Percentiles rank a stretch among this genome's conserved stretches.
Conservation (phyloP, 2,113 vertebrate species). For the Crotalus viridis region DNA sequence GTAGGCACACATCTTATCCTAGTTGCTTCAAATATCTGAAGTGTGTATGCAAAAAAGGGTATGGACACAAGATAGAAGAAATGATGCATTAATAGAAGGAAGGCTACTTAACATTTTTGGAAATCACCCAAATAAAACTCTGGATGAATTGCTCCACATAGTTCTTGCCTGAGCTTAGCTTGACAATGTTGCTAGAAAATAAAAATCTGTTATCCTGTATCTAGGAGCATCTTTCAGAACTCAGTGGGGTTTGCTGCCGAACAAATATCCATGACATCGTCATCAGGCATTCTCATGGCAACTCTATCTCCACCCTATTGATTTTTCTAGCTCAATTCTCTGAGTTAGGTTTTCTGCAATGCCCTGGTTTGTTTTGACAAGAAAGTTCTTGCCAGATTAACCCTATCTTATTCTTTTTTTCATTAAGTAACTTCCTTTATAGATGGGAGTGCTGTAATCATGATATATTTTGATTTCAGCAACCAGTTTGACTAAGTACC, state of each 20-base stretch:
- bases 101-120: background rate
- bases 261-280: background rate
- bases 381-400: background rate
- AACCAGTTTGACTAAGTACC: background rate
- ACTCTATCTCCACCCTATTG: no score
- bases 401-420: background rate
- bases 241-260: background rate
- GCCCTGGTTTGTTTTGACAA: background rate
- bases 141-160: background rate
- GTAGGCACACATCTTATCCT: background rate
- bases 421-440: background rate
- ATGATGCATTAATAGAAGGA: background rate
- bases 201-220: background rate
- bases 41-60: background rate
- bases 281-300: background rate
- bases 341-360: background rate
- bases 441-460: background rate
- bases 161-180: background rate
- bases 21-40: background rate
- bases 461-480: background rate
- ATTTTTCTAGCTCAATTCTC: background rate
- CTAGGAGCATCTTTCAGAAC: background rate
- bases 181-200: background rate
- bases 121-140: background rate
- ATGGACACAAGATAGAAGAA: background rate